Evolutionary conservation across 2,888 invertebrate genomes (phyloP).

Genomic region (Lapara coniferarum): DNA sequence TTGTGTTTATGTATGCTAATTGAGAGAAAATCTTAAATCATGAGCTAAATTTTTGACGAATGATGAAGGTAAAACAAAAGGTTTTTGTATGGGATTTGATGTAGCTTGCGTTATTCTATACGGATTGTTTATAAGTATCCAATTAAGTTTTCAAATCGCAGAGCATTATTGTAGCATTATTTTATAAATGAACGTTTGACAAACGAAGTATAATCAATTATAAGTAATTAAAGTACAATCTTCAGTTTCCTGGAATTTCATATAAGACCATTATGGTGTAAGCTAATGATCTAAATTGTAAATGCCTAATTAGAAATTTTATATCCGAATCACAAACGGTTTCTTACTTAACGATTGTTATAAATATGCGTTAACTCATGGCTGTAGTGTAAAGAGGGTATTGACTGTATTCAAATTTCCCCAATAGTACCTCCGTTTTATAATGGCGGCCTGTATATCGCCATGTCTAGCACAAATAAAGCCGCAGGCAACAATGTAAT

Average conservation of each 20-base stretch:
- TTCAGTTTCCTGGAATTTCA: not conserved
- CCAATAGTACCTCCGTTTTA: no score
- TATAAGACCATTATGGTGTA: not conserved
- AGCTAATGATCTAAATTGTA: conserved; percentile 9
- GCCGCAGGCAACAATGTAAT: no score
- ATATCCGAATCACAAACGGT: not conserved
- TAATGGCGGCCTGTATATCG: no score
- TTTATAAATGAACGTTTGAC: not conserved
- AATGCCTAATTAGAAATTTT: not conserved
- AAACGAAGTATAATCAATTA: not conserved
- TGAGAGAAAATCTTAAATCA: not conserved
- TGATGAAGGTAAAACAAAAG: not conserved
- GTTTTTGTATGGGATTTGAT: no score
- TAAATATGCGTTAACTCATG: no score
- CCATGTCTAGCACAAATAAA: no score
- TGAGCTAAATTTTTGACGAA: not conserved
- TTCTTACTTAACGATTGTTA: not conserved
- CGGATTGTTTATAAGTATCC: not conserved
- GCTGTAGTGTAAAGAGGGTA: no score
- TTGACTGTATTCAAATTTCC: no score
- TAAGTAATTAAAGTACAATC: conserved; percentile 4
- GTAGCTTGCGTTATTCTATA: no score
- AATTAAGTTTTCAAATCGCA: not conserved
- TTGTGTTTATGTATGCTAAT: conserved; percentile 1
- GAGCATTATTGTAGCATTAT: not conserved